Percentiles rank a stretch among this genome's conserved stretches.
Evolutionary conservation across 2,113 vertebrate genomes (phyloP).

Genomic region (Percopsis transmontana): DNA sequence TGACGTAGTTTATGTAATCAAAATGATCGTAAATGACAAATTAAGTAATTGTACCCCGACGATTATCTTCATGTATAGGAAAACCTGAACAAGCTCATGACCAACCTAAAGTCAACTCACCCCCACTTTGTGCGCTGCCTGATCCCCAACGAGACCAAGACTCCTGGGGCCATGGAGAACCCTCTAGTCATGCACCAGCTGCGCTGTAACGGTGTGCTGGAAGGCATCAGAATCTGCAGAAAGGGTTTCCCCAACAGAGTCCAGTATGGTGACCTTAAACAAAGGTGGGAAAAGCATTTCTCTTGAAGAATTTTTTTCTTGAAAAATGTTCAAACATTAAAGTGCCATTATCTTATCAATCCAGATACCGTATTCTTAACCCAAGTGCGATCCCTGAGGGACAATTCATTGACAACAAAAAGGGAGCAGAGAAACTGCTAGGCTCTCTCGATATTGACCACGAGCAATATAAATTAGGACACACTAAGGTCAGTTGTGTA

Average conservation of each 20-base stretch:
- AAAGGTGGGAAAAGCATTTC: conserved; percentile 71
- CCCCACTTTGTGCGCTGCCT: conserved; percentile 95
- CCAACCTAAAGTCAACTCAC: conserved; percentile 89
- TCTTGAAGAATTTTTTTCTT: too few relatives aligned
- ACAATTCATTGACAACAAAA: conserved; percentile 91
- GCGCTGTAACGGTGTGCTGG: conserved; percentile 83
- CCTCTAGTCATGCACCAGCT: conserved; percentile 86
- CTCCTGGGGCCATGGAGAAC: conserved; percentile 91
- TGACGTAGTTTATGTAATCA: conserved; percentile 29
- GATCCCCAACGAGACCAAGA: conserved; percentile 83
- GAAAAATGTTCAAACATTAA: too few relatives aligned
- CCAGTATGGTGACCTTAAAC: conserved; percentile 87
- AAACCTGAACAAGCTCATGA: conserved; percentile 94
- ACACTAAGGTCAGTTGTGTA: conserved; percentile 80
- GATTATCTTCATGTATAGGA: conserved; percentile 73
- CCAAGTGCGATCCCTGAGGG: conserved; percentile 63
- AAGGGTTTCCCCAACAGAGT: conserved; percentile 90
- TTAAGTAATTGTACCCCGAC: not conserved
- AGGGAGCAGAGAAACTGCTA: conserved; percentile 78
- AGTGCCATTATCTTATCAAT: not conserved
- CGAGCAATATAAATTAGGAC: conserved; percentile 86
- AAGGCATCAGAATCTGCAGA: conserved; percentile 91
- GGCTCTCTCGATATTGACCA: conserved; percentile 80
- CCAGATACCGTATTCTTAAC: conserved; percentile 76
- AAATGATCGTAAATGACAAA: not conserved